Percentiles rank a stretch among this genome's conserved stretches.
Evolutionary conservation across 2,797 vertebrate genomes (phyloP).

Genomic region (Pelochelys cantorii): DNA sequence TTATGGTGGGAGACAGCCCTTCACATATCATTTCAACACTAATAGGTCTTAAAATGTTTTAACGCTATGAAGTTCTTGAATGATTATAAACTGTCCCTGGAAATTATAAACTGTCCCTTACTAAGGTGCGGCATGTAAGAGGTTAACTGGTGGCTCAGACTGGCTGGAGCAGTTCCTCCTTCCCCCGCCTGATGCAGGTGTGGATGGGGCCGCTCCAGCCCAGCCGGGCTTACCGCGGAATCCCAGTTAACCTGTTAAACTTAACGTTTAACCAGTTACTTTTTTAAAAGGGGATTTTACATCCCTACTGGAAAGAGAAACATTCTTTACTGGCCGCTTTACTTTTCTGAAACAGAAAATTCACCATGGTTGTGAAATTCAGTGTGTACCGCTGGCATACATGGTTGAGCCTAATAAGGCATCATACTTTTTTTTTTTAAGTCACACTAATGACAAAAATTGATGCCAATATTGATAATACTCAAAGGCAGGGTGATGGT

Average conservation of each 20-base stretch:
- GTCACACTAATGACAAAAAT: background rate
- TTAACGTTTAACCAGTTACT: too few species aligned
- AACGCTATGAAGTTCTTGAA: background rate
- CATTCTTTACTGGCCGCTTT: rapidly evolving
- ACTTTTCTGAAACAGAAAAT: background rate
- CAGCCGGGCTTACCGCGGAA: too few species aligned
- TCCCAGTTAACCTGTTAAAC: too few species aligned
- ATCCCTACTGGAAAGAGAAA: background rate
- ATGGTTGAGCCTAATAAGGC: rapidly evolving
- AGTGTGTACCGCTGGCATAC: background rate
- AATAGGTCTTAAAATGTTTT: background rate
- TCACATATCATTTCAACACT: background rate
- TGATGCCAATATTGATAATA: background rate
- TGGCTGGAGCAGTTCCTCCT: too few species aligned
- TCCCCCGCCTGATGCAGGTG: too few species aligned
- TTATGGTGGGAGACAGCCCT: background rate
- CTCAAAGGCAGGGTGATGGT: background rate
- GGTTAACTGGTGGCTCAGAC: too few species aligned
- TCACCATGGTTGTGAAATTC: background rate
- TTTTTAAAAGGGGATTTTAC: too few species aligned
- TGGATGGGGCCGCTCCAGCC: too few species aligned
- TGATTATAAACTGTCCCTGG: rapidly evolving
- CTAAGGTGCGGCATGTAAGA: too few species aligned
- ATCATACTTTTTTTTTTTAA: background rate
- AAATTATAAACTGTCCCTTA: too few species aligned